Percentiles rank a stretch among this genome's conserved stretches.
These are phyloP conservation scores for Anser brachyrhynchus DNA, from an alignment of 2,113 vertebrate genomes.

Conservation along the genomic window DNA sequence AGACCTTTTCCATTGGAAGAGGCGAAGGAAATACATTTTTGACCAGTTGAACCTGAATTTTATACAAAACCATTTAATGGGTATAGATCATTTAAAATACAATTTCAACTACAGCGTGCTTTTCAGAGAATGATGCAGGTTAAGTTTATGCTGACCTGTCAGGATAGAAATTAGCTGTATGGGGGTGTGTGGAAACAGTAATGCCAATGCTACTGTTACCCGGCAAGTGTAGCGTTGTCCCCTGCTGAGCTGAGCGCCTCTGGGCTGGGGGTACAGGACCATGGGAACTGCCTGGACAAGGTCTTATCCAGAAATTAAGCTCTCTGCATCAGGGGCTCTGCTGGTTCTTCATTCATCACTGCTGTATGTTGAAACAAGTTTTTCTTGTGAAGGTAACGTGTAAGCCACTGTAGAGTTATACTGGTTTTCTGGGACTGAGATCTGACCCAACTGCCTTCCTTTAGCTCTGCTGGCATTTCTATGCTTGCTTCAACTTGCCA, in stretches of 20 bases:
- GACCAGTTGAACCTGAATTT: not conserved
- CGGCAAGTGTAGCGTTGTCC: not conserved
- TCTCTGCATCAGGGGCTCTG: not conserved
- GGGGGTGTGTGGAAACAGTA: not conserved
- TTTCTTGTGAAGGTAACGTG: not conserved
- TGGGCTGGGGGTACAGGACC: not conserved
- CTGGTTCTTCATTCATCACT: not conserved
- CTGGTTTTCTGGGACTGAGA: not conserved
- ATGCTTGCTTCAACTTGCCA: not conserved
- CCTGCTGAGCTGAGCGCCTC: not conserved
- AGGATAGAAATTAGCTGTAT: not conserved
- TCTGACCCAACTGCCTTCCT: not conserved
- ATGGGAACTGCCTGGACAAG: not conserved
- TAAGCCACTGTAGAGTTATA: not conserved
- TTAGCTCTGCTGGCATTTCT: not conserved
- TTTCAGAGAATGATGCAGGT: not conserved
- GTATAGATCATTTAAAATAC: slow-evolving; percentile 30
- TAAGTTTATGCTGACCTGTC: not conserved
- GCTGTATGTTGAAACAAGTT: not conserved
- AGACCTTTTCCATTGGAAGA: slow-evolving; percentile 33
- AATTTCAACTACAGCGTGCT: not conserved
- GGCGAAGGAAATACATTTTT: slow-evolving; percentile 34
- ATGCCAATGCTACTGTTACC: not conserved
- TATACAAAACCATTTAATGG: not conserved
- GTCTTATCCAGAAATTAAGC: not conserved